Evolutionary conservation across 2,797 vertebrate species (phyloP), one percentile per base, ranked within the genome.

Genomic region (Notoglanidium macrostoma): DNA sequence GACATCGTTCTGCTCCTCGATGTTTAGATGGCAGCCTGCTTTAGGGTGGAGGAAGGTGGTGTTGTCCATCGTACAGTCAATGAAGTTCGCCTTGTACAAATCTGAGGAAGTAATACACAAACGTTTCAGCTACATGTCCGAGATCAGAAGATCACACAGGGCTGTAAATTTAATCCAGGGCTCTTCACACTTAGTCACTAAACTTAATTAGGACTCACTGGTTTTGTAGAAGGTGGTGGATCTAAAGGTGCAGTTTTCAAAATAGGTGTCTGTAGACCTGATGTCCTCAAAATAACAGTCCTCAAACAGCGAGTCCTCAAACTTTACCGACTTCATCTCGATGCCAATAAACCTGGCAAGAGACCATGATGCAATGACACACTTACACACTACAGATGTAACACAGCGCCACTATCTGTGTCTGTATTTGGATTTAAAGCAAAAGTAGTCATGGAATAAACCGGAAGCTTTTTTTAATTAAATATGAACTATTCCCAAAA

Each of bases 211-310:
- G 35, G 26, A 91, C 94, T 90, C 86, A 99, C 98, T 98, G 46
- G 98, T 99, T 90, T 99, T 96, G 87, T 95, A 95, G 94, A 99
- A 99, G 90, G 93, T 23, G 8, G 97, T 97, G 29, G 94, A 96
- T 85, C 94, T 94, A 86, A 99, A 96, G 90, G 97, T 98, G 94
- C 98, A 99, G 92, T 98, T 98, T 93, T 97, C 95, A 90, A 99
- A 99, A 91, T 96, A 94, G 9, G 97, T 98, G 88, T 98, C 96
- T 0, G 93, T 97, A 63, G 97, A 98, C 77, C 91, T 97, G 90
- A 99, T 96, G 68, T 98, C 96, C 94, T 98, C 97, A 92, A 99
- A 99, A 91, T 91, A 95, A 93, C 98, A 99, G 23, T 97, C 96
- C 86, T 98, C 96, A 93, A 99, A 99, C 67, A 98, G 92, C 0